Conservation (phyloP, 2,113 vertebrate species). For the Gobio gobio region DNA sequence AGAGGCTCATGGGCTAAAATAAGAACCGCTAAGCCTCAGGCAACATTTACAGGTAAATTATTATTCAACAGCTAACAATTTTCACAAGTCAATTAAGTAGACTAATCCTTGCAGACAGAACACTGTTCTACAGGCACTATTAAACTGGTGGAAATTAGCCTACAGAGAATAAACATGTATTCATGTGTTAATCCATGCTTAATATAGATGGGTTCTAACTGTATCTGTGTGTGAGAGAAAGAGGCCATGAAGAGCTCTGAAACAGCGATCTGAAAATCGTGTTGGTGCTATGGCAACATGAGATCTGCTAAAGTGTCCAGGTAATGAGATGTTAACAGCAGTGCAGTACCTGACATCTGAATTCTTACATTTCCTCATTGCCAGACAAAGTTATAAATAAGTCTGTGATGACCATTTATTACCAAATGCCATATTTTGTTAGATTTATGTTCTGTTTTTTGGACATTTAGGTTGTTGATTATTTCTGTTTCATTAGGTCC, state of each 20-base stretch:
- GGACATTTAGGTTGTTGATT: too few species aligned
- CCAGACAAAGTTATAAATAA: not conserved
- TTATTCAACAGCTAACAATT: not conserved
- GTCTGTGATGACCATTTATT: not conserved
- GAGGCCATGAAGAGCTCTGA: not conserved
- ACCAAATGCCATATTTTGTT: not conserved
- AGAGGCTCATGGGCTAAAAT: not conserved
- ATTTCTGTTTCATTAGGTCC: too few species aligned
- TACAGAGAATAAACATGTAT: not conserved
- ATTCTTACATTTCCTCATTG: constrained; percentile 8
- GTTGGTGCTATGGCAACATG: constrained; percentile 31
- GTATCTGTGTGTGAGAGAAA: not conserved
- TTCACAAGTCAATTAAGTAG: not conserved
- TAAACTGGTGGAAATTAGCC: not conserved
- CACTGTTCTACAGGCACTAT: not conserved
- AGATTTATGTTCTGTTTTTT: too few species aligned
- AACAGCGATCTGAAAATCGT: not conserved
- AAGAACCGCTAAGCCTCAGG: not conserved
- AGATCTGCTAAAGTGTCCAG: not conserved
- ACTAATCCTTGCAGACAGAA: constrained; percentile 17
- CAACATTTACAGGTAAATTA: not conserved
- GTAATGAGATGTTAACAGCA: constrained; percentile 23
- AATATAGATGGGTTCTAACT: not conserved
- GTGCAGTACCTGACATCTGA: constrained; percentile 3
- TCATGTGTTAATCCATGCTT: not conserved